These are phyloP conservation scores for Drosophila tropicalis DNA, from an alignment of 1,140 invertebrate species.

Conservation along the genomic window DNA sequence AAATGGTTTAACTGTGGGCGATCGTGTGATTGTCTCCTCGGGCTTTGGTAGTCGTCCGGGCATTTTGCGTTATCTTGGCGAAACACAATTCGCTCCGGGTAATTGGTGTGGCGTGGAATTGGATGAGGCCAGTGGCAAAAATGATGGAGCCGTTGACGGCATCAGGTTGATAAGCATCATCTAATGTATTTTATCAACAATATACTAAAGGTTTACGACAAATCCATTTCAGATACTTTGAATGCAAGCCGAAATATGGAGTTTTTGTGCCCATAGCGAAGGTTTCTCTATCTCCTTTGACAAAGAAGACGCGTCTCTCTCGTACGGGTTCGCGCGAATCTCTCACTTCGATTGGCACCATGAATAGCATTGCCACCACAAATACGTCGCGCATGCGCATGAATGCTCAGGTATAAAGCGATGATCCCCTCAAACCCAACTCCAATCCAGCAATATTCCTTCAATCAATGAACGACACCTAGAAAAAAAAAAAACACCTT, in stretches of 20 bases:
- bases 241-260: conserved; percentile 94
- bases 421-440: neutral
- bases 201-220: neutral
- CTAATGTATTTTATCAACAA: neutral
- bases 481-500: conserved; percentile 19
- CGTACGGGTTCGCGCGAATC: conserved; percentile 94
- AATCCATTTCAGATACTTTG: conserved; percentile 93
- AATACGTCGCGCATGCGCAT: conserved; percentile 82
- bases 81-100: conserved; percentile 94
- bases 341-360: conserved; percentile 89
- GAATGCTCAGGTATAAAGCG: conserved; percentile 82
- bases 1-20: conserved; percentile 89
- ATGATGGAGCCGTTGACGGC: conserved; percentile 96
- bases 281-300: conserved; percentile 92
- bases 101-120: conserved; percentile 98
- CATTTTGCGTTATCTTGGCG: conserved; percentile 92
- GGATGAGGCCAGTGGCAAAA: conserved; percentile 96
- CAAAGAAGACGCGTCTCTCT: conserved; percentile 87
- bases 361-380: conserved; percentile 88
- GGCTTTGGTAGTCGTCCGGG: conserved; percentile 94
- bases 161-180: conserved; percentile 86
- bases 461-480: neutral
- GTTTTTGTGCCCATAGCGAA: conserved; percentile 96
- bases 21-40: conserved; percentile 94
- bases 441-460: conserved; percentile 12